Base-by-base conservation (phyloP, 2,797 vertebrate species). In the Apodemus agrarius region DNA sequence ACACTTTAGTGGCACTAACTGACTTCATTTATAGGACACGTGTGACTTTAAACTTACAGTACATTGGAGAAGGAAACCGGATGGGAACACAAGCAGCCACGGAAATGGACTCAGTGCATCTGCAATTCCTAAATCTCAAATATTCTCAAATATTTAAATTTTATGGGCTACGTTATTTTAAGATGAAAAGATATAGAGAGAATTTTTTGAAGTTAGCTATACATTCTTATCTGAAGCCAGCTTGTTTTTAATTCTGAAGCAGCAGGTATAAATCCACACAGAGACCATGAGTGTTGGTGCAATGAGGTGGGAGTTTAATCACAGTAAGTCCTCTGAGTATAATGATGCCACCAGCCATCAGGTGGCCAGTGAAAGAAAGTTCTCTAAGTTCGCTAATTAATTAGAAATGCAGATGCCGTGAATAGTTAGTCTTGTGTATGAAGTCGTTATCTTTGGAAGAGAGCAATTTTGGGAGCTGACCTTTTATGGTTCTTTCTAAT, bases 401-500 rank as follows among this genome's bases (percentile, higher is more conserved):
- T 98, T 54, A 96, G 76, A 97, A 97, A 93, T 97, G 95, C 85
- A 97, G 93, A 98, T 93, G 59, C 4, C 0, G 72, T 85, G 79
- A 80, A 80, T 34, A 49, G 89, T 95, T 72, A 97, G 89, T 29
- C 91, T 90, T 97, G 97, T 98, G 95, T 96, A 13, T 95, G 86
- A 96, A 92, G 96, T 97, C 95, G 69, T 97, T 97, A 97, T 86
- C 94, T 63, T 86, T 95, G 37, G 59, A 54, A 97, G 69, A 75
- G 83, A 97, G 65, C 43, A 86, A 26, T 97, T 26, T 54, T 81
- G 89, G 63, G 90, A 95, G 97, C 21, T 90, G 65, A 98, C 97
- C 10, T 61, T 76, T 94, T 13, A 79, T 94, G 88, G 95, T 97
- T 98, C 93, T 97, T 14, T 95, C 43, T 97, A 97, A 98, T 97